Conservation (phyloP, 2,113 vertebrate genomes). For the Microcebus lehilahytsara region DNA sequence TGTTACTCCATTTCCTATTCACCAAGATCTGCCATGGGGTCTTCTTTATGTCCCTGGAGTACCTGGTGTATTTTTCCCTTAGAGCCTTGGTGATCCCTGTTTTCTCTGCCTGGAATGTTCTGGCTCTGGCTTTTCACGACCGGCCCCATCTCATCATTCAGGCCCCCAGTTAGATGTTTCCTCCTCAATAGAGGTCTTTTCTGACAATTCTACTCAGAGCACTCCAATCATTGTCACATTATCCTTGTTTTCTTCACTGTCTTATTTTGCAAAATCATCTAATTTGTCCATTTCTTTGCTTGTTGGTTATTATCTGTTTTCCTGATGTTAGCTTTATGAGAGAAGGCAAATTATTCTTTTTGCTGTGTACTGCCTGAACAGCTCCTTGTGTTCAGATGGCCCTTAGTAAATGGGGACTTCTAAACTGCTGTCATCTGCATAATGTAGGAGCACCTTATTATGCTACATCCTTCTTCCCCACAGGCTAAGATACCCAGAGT, state of each 20-base stretch:
- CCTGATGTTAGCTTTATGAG: not conserved
- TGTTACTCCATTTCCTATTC: not conserved
- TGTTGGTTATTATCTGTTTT: too few species aligned
- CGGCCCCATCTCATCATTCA: not conserved
- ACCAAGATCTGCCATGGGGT: not conserved
- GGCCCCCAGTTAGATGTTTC: not conserved
- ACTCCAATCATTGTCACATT: not conserved
- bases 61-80: not conserved
- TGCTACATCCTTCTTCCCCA: not conserved
- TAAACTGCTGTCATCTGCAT: not conserved
- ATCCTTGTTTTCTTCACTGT: not conserved
- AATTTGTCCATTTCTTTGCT: not conserved
- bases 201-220: not conserved
- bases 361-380: not conserved
- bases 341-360: not conserved
- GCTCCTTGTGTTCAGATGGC: not conserved
- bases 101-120: not conserved
- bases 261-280: not conserved
- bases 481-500: not conserved
- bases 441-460: not conserved
- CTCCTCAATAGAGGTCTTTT: not conserved
- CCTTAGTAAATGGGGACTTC: not conserved
- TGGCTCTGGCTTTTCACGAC: not conserved
- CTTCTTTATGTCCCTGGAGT: not conserved
- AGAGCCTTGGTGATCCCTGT: rapidly evolving